Conservation (phyloP, 2,888 invertebrate genomes). For the Cyaniris semiargus region DNA sequence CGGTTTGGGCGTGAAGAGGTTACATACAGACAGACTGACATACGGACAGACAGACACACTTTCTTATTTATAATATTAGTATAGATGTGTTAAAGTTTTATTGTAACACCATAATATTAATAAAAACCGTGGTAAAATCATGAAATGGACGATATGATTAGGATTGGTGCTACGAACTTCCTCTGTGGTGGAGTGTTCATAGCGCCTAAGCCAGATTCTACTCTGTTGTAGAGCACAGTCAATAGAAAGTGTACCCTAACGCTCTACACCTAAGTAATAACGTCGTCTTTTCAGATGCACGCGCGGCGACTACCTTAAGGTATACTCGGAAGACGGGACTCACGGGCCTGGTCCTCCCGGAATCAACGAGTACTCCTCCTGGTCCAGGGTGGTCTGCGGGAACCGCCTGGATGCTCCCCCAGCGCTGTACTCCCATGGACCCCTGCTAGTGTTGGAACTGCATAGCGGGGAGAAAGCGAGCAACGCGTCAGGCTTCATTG, state of each 20-base stretch:
- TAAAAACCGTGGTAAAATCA: too few relatives aligned
- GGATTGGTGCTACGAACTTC: too few relatives aligned
- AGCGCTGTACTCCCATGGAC: slow-evolving; percentile 87
- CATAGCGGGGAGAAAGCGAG: slow-evolving; percentile 79
- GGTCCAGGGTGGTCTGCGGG: slow-evolving; percentile 87
- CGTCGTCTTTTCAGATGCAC: slow-evolving; percentile 79
- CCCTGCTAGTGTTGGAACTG: slow-evolving; percentile 86
- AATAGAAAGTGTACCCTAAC: too few relatives aligned
- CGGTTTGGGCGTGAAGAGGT: too few relatives aligned
- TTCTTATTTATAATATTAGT: too few relatives aligned
- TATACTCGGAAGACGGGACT: slow-evolving; percentile 87
- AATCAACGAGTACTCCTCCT: slow-evolving; percentile 89
- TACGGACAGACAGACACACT: too few relatives aligned
- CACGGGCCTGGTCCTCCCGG: slow-evolving; percentile 85
- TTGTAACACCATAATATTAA: too few relatives aligned
- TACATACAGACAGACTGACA: too few relatives aligned
- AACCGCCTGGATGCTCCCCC: slow-evolving; percentile 85
- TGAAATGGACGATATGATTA: too few relatives aligned
- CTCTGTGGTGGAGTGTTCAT: neutral
- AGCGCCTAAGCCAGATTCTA: neutral
- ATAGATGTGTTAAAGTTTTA: too few relatives aligned
- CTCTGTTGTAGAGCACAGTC: too few relatives aligned
- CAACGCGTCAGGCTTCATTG: slow-evolving; percentile 85
- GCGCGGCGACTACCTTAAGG: slow-evolving; percentile 87
- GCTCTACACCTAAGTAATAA: too few relatives aligned